Evolutionary conservation across 2,797 vertebrate species (phyloP).

Genomic region (Falco naumanni): DNA sequence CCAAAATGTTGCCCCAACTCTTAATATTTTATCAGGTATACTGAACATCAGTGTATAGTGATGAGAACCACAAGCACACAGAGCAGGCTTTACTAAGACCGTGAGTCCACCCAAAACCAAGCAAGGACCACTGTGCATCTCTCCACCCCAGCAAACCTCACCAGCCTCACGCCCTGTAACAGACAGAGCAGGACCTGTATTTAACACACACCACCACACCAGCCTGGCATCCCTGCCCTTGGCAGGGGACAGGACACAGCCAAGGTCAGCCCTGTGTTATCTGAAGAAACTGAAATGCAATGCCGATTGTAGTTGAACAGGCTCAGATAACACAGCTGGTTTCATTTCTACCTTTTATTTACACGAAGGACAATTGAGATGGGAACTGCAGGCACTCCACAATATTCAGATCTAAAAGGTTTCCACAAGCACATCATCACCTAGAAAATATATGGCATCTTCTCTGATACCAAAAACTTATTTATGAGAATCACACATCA

Average conservation of each 20-base stretch:
- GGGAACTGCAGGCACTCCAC: background rate
- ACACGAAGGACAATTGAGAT: conserved; percentile 4
- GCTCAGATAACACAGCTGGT: conserved; percentile 31
- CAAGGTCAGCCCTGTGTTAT: background rate
- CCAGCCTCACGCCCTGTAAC: background rate
- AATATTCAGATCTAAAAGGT: background rate
- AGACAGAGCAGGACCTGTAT: background rate
- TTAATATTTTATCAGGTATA: background rate
- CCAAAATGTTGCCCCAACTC: background rate
- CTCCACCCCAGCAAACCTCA: background rate
- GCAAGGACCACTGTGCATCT: background rate
- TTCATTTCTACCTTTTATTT: conserved; percentile 23
- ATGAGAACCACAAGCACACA: background rate
- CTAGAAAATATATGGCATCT: fast-evolving
- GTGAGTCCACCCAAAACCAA: background rate
- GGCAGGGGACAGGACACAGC: background rate
- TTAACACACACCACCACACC: background rate
- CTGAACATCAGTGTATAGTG: fast-evolving
- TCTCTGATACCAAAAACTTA: background rate
- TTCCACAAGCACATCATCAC: background rate
- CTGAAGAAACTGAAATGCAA: background rate
- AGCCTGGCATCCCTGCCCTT: background rate
- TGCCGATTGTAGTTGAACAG: background rate
- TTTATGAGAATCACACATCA: fast-evolving
- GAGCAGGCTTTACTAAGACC: background rate